Evolutionary conservation across 2,888 invertebrate genomes (phyloP).

Genomic region (Agrochola macilenta): DNA sequence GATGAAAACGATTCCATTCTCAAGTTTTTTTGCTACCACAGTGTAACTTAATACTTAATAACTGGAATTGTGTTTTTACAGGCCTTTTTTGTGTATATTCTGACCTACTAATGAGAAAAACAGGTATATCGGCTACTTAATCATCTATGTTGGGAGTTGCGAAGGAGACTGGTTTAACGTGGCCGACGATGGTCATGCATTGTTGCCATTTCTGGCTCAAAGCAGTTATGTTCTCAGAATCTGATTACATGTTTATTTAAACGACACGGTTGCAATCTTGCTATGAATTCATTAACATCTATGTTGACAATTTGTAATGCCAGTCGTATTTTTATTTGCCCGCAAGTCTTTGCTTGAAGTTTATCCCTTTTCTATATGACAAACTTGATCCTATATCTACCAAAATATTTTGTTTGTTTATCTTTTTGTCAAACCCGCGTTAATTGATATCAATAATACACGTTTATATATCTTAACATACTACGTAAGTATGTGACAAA

Average conservation of each 20-base stretch:
- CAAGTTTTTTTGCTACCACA: conserved; percentile 20
- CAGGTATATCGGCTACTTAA: conserved; percentile 42
- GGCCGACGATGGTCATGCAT: conserved; percentile 20
- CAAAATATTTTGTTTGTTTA: not conserved
- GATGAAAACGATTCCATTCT: conserved; percentile 54
- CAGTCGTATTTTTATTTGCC: not conserved
- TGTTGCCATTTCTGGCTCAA: conserved; percentile 49
- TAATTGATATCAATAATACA: conserved; percentile 14
- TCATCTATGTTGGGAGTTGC: conserved; percentile 36
- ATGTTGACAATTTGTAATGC: not conserved
- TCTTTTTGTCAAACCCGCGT: not conserved
- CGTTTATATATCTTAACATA: conserved; percentile 16
- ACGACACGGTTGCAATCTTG: conserved; percentile 25
- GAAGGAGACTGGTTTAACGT: conserved; percentile 35
- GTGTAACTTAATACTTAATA: conserved; percentile 21
- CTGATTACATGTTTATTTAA: conserved; percentile 31
- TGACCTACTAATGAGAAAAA: conserved; percentile 50
- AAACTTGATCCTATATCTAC: not conserved
- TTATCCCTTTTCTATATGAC: not conserved
- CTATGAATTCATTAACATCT: conserved; percentile 16
- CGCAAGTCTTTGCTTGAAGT: not conserved
- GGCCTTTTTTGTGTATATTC: conserved; percentile 41
- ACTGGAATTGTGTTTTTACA: conserved; percentile 39
- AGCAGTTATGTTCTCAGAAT: conserved; percentile 50
- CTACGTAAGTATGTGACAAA: conserved; percentile 15